Evolutionary conservation across 2,797 vertebrate species (phyloP).

Genomic region (Adelosebastes latens): DNA sequence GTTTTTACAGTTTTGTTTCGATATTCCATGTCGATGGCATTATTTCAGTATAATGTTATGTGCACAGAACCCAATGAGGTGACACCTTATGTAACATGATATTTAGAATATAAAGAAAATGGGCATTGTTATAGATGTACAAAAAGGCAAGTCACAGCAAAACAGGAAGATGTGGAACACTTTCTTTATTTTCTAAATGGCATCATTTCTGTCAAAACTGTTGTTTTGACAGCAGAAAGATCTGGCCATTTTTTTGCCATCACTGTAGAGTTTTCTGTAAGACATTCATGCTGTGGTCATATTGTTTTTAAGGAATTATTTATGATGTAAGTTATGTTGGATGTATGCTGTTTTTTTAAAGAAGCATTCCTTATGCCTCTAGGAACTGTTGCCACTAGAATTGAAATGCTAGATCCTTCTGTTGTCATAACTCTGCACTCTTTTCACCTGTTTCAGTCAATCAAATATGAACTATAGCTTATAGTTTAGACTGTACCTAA

Average conservation of each 20-base stretch:
- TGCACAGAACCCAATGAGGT: conserved; percentile 69
- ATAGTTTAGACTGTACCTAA: conserved; percentile 43
- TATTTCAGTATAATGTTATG: conserved; percentile 82
- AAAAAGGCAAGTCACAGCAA: conserved; percentile 59
- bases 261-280: conserved; percentile 80
- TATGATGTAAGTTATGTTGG: conserved; percentile 86
- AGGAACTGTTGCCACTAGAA: conserved; percentile 85
- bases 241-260: conserved; percentile 74
- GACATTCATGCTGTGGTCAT: conserved; percentile 83
- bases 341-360: conserved; percentile 79
- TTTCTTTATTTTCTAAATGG: conserved; percentile 71
- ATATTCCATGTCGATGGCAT: conserved; percentile 89
- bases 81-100: conserved; percentile 61
- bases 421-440: conserved; percentile 55
- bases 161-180: conserved; percentile 56
- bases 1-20: conserved; percentile 84
- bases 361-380: conserved; percentile 86
- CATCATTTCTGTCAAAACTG: conserved; percentile 66
- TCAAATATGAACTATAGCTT: conserved; percentile 32
- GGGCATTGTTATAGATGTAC: conserved; percentile 72
- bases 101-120: conserved; percentile 74
- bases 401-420: conserved; percentile 65
- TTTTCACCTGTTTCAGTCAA: conserved; percentile 28
- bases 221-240: conserved; percentile 77
- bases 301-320: conserved; percentile 85